Evolutionary conservation across 2,113 vertebrate genomes (phyloP).

Genomic region (Ranitomeya imitator): DNA sequence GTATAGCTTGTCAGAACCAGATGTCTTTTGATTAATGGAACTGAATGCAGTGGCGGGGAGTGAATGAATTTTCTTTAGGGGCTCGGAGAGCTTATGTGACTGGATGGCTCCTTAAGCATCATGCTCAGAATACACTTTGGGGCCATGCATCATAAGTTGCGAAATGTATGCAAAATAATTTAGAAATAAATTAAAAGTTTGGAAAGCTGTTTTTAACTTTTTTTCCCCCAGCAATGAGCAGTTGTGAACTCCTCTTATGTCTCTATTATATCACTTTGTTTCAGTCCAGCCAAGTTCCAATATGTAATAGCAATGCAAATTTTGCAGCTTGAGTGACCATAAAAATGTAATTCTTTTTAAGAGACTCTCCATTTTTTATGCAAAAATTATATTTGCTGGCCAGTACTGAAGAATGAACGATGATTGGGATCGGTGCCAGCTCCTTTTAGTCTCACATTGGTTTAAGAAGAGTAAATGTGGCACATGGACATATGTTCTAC

Average conservation of each 20-base stretch:
- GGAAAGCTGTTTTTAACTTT: neutral
- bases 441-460: too few relatives aligned
- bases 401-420: neutral
- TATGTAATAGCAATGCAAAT: neutral
- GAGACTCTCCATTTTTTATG: neutral
- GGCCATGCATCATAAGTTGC: constrained; percentile 22
- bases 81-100: neutral
- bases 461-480: too few relatives aligned
- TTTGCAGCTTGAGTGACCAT: neutral
- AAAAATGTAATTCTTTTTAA: neutral
- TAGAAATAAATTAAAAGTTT: constrained; percentile 21
- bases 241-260: neutral
- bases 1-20: constrained; percentile 43
- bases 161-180: constrained; percentile 37
- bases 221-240: neutral
- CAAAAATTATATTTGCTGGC: neutral
- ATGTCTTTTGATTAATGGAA: constrained; percentile 50
- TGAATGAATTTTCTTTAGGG: constrained; percentile 44
- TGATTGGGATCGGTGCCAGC: neutral
- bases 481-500: too few relatives aligned
- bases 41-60: constrained; percentile 5
- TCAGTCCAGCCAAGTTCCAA: neutral
- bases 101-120: neutral
- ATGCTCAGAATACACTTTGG: neutral
- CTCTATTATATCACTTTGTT: neutral